Evolutionary conservation across 2,113 vertebrate species (phyloP).

Genomic region (Sorex araneus): DNA sequence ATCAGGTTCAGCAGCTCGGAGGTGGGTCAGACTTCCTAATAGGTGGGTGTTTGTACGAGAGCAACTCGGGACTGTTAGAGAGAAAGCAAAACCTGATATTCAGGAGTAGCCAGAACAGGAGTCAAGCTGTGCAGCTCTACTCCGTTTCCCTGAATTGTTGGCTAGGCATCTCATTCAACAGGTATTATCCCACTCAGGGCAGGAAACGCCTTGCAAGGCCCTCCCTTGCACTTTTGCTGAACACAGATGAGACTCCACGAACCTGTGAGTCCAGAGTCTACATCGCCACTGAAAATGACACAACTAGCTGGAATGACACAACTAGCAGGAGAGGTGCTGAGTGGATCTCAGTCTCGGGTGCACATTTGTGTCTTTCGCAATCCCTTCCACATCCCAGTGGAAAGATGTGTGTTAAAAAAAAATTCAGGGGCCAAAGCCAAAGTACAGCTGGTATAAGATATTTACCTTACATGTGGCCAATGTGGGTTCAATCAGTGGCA

Average conservation of each 20-base stretch:
- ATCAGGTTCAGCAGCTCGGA: not conserved
- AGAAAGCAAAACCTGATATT: not conserved
- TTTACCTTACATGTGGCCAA: too few relatives aligned
- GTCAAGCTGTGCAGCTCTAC: not conserved
- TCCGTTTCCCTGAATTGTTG: not conserved
- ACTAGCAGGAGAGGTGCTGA: not conserved
- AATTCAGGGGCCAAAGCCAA: not conserved
- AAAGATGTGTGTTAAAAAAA: not conserved
- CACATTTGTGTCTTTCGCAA: slow-evolving; percentile 44
- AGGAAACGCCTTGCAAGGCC: not conserved
- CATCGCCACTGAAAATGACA: not conserved
- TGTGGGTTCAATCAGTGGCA: too few relatives aligned
- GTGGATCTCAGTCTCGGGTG: not conserved
- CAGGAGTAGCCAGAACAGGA: not conserved
- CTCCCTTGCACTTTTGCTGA: not conserved
- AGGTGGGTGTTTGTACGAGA: not conserved
- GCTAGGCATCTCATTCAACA: not conserved
- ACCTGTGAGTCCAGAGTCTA: not conserved
- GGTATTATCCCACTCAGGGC: not conserved
- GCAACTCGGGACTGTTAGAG: not conserved
- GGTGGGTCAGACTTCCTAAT: not conserved
- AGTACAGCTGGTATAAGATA: too few relatives aligned
- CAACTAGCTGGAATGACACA: not conserved
- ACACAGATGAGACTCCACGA: not conserved
- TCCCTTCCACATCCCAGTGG: not conserved